Evolutionary conservation across 1,140 invertebrate genomes (phyloP).

Genomic region (Brachystomella parvula): DNA sequence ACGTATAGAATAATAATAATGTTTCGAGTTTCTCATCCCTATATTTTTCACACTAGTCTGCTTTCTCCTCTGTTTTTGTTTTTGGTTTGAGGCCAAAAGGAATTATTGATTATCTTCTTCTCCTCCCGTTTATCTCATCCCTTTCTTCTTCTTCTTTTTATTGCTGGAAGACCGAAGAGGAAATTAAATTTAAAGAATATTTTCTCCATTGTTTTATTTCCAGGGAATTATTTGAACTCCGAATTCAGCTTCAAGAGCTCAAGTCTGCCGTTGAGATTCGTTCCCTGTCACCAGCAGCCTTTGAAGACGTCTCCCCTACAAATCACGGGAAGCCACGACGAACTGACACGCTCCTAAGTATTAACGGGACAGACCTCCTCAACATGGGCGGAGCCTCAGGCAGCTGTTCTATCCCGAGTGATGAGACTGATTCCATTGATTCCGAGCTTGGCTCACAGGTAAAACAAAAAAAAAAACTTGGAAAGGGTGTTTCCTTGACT

Average conservation of each 20-base stretch:
- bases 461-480: not conserved
- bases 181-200: too few relatives aligned
- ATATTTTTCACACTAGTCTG: too few relatives aligned
- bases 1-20: too few relatives aligned
- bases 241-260: slow-evolving; percentile 34
- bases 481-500: not conserved
- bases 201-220: too few relatives aligned
- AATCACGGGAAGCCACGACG: slow-evolving; percentile 21
- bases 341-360: slow-evolving; percentile 36
- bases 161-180: too few relatives aligned
- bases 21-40: too few relatives aligned
- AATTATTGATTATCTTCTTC: too few relatives aligned
- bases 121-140: too few relatives aligned
- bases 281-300: slow-evolving; percentile 25
- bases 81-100: too few relatives aligned
- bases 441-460: slow-evolving; percentile 36
- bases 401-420: slow-evolving; percentile 37
- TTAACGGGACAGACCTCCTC: slow-evolving; percentile 32
- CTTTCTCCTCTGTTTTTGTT: too few relatives aligned
- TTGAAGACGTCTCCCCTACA: slow-evolving; percentile 29
- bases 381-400: slow-evolving; percentile 27
- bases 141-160: too few relatives aligned
- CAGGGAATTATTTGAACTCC: slow-evolving; percentile 37
- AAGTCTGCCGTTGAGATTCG: slow-evolving; percentile 36
- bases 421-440: slow-evolving; percentile 38